These are phyloP conservation scores for Trematomus loennbergii DNA, from an alignment of 2,113 vertebrate species.

Conservation along the genomic window DNA sequence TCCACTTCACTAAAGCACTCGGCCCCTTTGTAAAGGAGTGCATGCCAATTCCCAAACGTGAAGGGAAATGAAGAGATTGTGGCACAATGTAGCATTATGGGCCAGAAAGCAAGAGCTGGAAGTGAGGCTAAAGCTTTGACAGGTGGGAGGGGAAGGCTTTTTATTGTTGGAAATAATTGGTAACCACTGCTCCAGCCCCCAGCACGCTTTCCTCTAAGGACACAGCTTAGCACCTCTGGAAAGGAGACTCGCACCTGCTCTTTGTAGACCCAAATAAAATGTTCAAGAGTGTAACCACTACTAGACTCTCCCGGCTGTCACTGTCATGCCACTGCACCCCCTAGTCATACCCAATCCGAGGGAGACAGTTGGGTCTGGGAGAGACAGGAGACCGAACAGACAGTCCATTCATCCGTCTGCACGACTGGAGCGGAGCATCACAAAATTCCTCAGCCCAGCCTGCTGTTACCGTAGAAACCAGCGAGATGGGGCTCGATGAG, in stretches of 20 bases:
- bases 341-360: constrained; percentile 42
- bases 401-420: constrained; percentile 77
- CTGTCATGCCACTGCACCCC: constrained; percentile 29
- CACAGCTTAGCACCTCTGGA: constrained; percentile 12
- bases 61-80: constrained; percentile 29
- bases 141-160: constrained; percentile 28
- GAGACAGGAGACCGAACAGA: constrained; percentile 71
- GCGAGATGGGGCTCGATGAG: constrained; percentile 58
- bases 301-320: constrained; percentile 19
- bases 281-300: constrained; percentile 44
- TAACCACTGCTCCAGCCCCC: constrained; percentile 21
- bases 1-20: constrained; percentile 33
- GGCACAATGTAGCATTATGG: constrained; percentile 30
- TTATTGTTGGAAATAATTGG: constrained; percentile 49
- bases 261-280: constrained; percentile 31
- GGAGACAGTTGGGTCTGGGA: constrained; percentile 59
- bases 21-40: constrained; percentile 23
- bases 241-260: constrained; percentile 25
- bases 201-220: constrained; percentile 16
- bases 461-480: constrained; percentile 79
- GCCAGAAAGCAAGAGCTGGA: constrained; percentile 38
- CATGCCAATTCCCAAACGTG: constrained; percentile 28
- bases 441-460: constrained; percentile 66
- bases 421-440: constrained; percentile 74
- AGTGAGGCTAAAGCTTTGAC: constrained; percentile 9